A percentile compares a stretch with the other conserved stretches of the same genome.
phyloP scores from a whole-genome alignment of 2,888 invertebrate genomes.

The Biston betularia region DNA sequence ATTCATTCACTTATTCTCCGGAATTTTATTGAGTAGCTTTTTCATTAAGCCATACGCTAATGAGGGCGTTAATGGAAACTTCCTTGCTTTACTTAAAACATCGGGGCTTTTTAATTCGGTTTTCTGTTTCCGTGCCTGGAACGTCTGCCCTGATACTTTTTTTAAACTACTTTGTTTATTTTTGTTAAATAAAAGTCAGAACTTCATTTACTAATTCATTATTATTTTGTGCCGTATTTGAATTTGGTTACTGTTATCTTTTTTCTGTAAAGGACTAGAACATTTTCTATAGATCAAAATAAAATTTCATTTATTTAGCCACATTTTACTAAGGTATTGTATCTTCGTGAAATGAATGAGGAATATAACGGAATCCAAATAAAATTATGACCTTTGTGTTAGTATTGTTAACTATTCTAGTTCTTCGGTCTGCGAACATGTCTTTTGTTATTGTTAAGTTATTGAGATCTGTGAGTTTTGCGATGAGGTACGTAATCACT shows the following conservation, averaged over 20 bases:
- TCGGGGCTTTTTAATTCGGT: constrained; percentile 53
- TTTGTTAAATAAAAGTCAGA: constrained; percentile 13
- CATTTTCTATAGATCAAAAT: background rate
- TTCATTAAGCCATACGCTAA: constrained; percentile 68
- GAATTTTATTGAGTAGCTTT: constrained; percentile 67
- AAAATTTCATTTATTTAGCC: background rate
- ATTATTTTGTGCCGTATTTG: background rate
- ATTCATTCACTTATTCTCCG: constrained; percentile 50
- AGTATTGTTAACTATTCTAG: constrained; percentile 1
- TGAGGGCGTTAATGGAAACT: constrained; percentile 72
- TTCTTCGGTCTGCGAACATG: constrained; percentile 3
- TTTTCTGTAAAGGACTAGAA: too few species aligned
- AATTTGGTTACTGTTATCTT: background rate
- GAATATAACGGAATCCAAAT: too few species aligned
- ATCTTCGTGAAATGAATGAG: too few species aligned
- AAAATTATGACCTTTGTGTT: background rate
- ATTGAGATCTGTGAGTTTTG: constrained; percentile 6
- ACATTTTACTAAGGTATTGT: background rate
- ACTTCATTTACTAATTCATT: constrained; percentile 17
- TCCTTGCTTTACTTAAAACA: constrained; percentile 60
- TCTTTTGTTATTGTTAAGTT: constrained; percentile 4
- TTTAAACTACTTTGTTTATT: constrained; percentile 15
- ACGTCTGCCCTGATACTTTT: constrained; percentile 39
- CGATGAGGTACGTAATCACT: background rate
- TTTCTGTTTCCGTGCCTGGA: constrained; percentile 49